Evolutionary conservation across 1,140 invertebrate genomes (phyloP), one percentile per base, ranked within the genome.

Genomic region (Cyphomyrmex costatus): DNA sequence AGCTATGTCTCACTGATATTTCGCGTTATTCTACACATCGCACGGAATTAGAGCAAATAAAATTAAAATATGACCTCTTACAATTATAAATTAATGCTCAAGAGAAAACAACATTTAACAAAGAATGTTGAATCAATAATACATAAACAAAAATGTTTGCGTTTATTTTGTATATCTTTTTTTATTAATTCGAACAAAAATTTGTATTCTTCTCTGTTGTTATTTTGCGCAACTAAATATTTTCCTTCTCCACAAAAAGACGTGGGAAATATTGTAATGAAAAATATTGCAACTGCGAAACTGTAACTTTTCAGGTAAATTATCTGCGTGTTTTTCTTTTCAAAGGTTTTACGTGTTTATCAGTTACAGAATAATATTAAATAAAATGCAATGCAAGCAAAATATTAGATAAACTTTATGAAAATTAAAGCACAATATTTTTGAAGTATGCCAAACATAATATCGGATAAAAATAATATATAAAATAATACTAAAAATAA

Each of bases 1-100:
- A 73, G 46, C 61, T 65, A 30, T 42, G 60, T 56, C 51, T 65
- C 61, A 36, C 21, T 19, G 53, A 27, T 42, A 65, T 85, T 66
- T 77, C 46, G 16, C 46, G 33, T 51, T 65, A 51, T 46, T 60
- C 33, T 19, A 8, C 33, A 86, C 42, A 63, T 87, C 76, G 33
- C 21, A 73, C 49, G 51, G 42, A 87, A 84, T 83, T 83, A 60
- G 3, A 73, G 51, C 87, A 65, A 86, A 49, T 85, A 24, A 5
- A 49, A 66, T 14, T 14, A 53, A 24, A 58, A 66, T 27, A 46
- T 3, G 16, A 19, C 10, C 36, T 70, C 30, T 30, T 27, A 21
- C 78, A 33, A 56, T 56, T 10, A 27, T 70, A 70, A 53, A 70
- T 68, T 79, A 36, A 53, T 46, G 42, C 61, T 30, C 76, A 12